Percentiles rank a stretch among this genome's conserved stretches.
Evolutionary conservation across 2,113 vertebrate species (phyloP).

Genomic region (Laterallus jamaicensis): DNA sequence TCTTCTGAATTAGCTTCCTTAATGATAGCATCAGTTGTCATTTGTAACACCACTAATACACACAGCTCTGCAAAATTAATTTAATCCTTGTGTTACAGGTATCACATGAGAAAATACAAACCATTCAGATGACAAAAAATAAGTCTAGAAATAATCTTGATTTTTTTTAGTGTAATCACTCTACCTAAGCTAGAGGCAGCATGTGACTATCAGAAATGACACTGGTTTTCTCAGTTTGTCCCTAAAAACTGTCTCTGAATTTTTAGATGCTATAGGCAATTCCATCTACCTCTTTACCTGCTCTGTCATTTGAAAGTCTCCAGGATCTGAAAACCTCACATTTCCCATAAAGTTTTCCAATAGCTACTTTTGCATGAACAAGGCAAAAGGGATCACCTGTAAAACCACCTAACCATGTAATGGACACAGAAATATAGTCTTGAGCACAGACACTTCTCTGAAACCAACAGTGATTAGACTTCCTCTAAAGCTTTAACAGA

Average conservation of each 20-base stretch:
- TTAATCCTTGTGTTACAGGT: neutral
- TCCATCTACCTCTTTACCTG: neutral
- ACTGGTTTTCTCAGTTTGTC: neutral
- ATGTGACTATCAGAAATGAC: neutral
- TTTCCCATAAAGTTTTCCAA: neutral
- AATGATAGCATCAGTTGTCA: neutral
- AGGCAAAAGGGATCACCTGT: neutral
- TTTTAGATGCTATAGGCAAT: neutral
- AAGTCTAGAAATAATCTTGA: neutral
- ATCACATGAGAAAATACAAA: neutral
- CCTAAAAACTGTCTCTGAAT: neutral
- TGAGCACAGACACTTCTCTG: neutral
- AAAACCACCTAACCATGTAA: neutral
- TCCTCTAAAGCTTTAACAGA: neutral
- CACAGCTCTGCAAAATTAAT: neutral
- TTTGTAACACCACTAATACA: neutral
- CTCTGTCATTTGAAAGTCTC: neutral
- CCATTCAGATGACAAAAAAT: neutral
- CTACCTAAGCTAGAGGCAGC: neutral
- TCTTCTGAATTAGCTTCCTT: neutral
- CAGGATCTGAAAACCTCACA: neutral
- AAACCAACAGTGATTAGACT: neutral
- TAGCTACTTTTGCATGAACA: neutral
- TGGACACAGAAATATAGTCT: rapidly evolving
- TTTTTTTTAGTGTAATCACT: neutral